Evolutionary conservation across 2,888 invertebrate genomes (phyloP).

Genomic region (Drosophila subquinaria): DNA sequence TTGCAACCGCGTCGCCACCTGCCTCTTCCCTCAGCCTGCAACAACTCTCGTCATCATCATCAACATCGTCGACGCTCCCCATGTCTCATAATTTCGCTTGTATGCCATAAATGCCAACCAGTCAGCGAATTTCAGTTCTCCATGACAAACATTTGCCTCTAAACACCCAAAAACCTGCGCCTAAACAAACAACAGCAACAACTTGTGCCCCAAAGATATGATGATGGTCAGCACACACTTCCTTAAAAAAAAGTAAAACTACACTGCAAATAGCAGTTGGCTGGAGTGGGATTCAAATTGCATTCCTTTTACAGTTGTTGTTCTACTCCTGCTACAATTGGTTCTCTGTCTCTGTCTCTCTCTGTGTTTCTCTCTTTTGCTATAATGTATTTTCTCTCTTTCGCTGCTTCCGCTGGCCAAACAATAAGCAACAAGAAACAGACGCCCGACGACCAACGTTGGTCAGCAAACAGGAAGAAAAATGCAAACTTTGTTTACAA

Average conservation of each 20-base stretch:
- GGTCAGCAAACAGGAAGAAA: constrained; percentile 34
- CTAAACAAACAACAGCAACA: constrained; percentile 47
- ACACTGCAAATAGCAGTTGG: constrained; percentile 42
- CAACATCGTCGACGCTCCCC: constrained; percentile 37
- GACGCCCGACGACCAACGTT: constrained; percentile 25
- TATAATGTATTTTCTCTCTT: constrained; percentile 9
- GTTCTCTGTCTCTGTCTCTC: background rate
- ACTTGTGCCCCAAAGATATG: constrained; percentile 48
- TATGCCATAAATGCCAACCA: constrained; percentile 62
- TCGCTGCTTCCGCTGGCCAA: constrained; percentile 46
- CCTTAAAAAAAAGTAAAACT: background rate
- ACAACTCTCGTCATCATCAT: constrained; percentile 31
- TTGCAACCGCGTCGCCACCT: constrained; percentile 40
- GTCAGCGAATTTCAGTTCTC: constrained; percentile 60
- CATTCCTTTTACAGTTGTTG: constrained; percentile 45
- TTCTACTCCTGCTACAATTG: constrained; percentile 6
- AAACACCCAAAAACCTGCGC: constrained; percentile 40
- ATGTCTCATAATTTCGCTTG: constrained; percentile 66
- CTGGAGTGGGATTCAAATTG: constrained; percentile 53
- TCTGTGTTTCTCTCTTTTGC: background rate
- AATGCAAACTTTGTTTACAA: constrained; percentile 33
- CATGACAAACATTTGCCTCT: constrained; percentile 66
- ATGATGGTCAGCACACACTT: constrained; percentile 20
- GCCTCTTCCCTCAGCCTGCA: constrained; percentile 5
- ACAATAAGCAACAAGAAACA: constrained; percentile 43